Evolutionary conservation across 2,113 vertebrate species (phyloP), one percentile per base, ranked within the genome.

Genomic region (Archocentrus centrarchus): DNA sequence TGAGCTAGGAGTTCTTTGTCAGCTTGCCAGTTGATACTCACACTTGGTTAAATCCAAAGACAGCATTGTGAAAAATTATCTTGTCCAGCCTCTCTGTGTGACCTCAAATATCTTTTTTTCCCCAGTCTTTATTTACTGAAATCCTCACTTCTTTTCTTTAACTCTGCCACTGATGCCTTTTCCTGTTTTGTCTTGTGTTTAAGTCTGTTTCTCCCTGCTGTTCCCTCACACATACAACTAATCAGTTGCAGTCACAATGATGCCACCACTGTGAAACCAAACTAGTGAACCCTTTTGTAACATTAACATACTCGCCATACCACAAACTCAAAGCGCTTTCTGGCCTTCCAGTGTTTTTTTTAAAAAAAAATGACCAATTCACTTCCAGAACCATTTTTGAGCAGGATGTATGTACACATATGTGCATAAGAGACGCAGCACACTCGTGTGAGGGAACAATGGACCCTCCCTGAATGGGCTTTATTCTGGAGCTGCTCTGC

Each of bases 401-500:
- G 81, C 79, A 81, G 75, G 15, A 58, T 84, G 63, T 50, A 80
- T 80, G 78, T 60, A 37, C 11, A 20, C 75, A 39, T 79, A 24
- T 73, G 86, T 57, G 88, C 81, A 59, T 59, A 83, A 84, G 91
- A 85, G 59, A 55, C 77, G 83, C 76, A 84, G 30, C 79, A 57
- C 75, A 84, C 88, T 82, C 79, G 76, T 89, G 93, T 84, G 57
- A 41, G 75, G 47, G 78, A 92, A 95, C 94, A 96, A 95, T 93
- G 83, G 85, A 58, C 32, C 55, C 20, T 84, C 44, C 81, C 81
- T 94, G 91, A 95, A 95, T 94, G 89, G 92, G 84, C 82, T 93
- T 93, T 88, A 91, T 96, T 96, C 95, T 93, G 88, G 95, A 92
- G 91, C 88, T 80, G 89, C 90, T 92, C 86, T 78, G 91, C 79